Base-by-base conservation (phyloP, 1,140 invertebrate species). In the Drosophila ambigua region DNA sequence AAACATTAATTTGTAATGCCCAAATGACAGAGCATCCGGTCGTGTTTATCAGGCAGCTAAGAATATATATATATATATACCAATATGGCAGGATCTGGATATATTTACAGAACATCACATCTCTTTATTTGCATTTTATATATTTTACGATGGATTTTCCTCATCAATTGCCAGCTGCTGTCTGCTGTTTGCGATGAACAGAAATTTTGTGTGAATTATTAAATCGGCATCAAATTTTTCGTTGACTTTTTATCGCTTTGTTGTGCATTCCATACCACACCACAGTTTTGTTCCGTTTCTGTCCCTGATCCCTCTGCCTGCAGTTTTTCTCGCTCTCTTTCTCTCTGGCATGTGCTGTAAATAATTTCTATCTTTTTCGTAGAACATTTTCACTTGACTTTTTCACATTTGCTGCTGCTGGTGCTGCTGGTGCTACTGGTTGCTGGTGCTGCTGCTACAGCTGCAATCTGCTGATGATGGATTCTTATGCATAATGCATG, bases 1-100 rank as follows among this genome's bases (percentile, higher is more conserved):
- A 66, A 82, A 74, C 69, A 77, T 82, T 82, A 74, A 82, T 78
- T 75, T 82, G 69, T 82, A 82, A 82, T 82, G 79, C 58, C 51
- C 39, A 59, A 39, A 62, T 44, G 69, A 58, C 59, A 54, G 72
- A 80, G 72, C 61, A 69, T 77, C 72, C 77, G 72, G 69, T 45
- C 49, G 16, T 57, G 66, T 69, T 69, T 68, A 69, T 68, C 66
- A 43, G 52, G 0, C 31, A 9, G 24, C 66, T 13, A 67, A 11
- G 23, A 26, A 45, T 31, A 16, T 39, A 16, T 16, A 16, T 35
- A n/a, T 5, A 39, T 59, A 59, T 59, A 41, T 15, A 15, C 4
- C n/a, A n/a, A 16, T 35, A n/a, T 5, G 35, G 15, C 31, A 48
- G 35, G 11, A 39, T 39, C 35, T 15, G 45, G 43, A 58, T 69